A percentile compares a stretch with the other conserved stretches of the same genome.
Conservation (phyloP, 2,797 vertebrate genomes). For the Enteromius viviparus region DNA sequence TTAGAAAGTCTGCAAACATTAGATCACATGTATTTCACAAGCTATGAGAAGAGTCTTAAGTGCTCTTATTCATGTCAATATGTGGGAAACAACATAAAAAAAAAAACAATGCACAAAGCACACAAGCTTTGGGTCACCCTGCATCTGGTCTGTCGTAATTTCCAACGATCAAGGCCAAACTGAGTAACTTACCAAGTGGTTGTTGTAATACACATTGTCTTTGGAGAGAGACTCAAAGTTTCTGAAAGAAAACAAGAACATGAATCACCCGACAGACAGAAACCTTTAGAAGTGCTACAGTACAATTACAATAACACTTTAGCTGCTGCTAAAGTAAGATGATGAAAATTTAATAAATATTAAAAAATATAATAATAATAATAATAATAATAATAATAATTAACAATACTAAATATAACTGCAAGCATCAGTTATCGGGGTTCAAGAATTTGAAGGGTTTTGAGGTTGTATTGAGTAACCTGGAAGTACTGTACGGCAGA, state of each 20-base stretch:
- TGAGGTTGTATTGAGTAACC: no score
- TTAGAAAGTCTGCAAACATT: not conserved
- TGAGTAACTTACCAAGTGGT: slow-evolving; percentile 85
- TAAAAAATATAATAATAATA: no score
- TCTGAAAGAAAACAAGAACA: slow-evolving; percentile 79
- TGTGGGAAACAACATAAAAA: not conserved
- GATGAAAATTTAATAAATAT: not conserved
- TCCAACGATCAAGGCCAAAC: not conserved
- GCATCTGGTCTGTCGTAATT: not conserved
- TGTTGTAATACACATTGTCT: slow-evolving; percentile 95
- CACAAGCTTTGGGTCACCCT: not conserved
- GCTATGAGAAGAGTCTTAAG: not conserved
- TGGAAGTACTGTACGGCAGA: no score
- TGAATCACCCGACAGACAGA: slow-evolving; percentile 26
- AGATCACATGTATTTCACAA: slow-evolving; percentile 33
- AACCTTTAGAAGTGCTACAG: not conserved
- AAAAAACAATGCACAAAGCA: not conserved
- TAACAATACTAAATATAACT: no score
- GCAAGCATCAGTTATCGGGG: no score
- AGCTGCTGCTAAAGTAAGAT: not conserved
- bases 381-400: no score
- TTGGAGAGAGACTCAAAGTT: slow-evolving; percentile 88
- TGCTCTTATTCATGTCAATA: not conserved
- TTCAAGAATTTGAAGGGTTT: no score
- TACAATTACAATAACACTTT: no score